Conservation (phyloP, 2,888 invertebrate species). For the Cepaea hortensis region DNA sequence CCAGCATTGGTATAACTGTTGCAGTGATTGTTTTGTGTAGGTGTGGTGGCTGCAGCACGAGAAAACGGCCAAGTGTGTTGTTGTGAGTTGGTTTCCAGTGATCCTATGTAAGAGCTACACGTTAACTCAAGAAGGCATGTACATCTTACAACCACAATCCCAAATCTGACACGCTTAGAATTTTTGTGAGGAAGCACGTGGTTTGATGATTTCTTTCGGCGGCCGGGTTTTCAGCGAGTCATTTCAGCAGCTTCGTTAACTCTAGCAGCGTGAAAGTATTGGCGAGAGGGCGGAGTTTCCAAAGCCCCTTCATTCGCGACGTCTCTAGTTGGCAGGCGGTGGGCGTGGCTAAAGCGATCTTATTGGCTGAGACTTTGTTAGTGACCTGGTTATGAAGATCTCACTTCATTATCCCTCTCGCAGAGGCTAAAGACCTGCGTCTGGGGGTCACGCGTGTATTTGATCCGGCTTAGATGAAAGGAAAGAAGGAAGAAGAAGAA, state of each 20-base stretch:
- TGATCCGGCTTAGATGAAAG: conserved; percentile 42
- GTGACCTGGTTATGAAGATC: conserved; percentile 24
- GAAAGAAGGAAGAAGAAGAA: not conserved
- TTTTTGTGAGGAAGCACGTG: conserved; percentile 8
- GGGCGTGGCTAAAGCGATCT: conserved; percentile 31
- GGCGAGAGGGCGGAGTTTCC: conserved; percentile 32
- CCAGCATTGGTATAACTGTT: too few relatives aligned
- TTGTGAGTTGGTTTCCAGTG: not conserved
- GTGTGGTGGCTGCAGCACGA: too few relatives aligned
- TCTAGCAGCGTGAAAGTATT: conserved; percentile 20
- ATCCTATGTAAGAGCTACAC: not conserved
- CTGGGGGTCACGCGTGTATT: conserved; percentile 40
- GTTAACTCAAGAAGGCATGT: conserved; percentile 8
- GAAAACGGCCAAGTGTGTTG: not conserved
- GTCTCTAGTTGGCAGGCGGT: conserved; percentile 23
- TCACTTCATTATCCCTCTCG: conserved; percentile 29
- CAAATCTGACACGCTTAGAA: not conserved
- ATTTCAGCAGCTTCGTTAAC: not conserved
- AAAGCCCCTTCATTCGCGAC: conserved; percentile 16
- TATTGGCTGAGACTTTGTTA: conserved; percentile 3
- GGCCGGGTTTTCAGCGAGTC: not conserved
- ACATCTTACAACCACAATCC: conserved; percentile 17
- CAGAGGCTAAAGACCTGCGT: conserved; percentile 38
- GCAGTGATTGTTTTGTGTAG: too few relatives aligned
- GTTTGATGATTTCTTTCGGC: not conserved